Conservation (phyloP, 2,797 vertebrate genomes). For the Platalea minor region DNA sequence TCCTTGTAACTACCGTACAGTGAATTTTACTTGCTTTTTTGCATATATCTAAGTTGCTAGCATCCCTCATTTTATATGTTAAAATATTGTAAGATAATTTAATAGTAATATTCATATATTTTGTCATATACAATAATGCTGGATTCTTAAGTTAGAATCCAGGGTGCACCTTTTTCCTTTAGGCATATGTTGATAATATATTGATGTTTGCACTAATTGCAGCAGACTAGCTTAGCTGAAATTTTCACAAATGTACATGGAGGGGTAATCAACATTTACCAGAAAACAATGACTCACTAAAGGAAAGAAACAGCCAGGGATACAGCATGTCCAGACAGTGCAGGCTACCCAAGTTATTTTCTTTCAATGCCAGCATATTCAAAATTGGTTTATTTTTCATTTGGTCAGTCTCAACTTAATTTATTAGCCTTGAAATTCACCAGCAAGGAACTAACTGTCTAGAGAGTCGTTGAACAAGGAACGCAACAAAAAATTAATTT, state of each 20-base stretch:
- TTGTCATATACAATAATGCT: neutral
- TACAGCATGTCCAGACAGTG: conserved; percentile 38
- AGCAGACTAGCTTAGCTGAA: neutral
- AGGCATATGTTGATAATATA: neutral
- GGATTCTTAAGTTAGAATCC: neutral
- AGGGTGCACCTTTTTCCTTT: neutral
- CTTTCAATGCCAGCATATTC: conserved; percentile 38
- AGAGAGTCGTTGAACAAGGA: neutral
- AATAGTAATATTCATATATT: neutral
- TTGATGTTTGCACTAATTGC: neutral
- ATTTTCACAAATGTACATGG: neutral
- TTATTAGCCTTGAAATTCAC: neutral
- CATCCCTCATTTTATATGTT: accelerated
- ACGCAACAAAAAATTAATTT: neutral
- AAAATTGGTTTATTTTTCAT: conserved; percentile 54
- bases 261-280: conserved; percentile 42
- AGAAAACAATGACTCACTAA: conserved; percentile 51
- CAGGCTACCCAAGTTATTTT: conserved; percentile 51
- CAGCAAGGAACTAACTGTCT: neutral
- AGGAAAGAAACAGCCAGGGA: conserved; percentile 50
- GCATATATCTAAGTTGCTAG: neutral
- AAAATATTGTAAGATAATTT: neutral
- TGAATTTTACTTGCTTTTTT: neutral
- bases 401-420: neutral
- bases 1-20: neutral